Base-by-base conservation (phyloP, 2,888 invertebrate genomes). In the Calameuta idolon region DNA sequence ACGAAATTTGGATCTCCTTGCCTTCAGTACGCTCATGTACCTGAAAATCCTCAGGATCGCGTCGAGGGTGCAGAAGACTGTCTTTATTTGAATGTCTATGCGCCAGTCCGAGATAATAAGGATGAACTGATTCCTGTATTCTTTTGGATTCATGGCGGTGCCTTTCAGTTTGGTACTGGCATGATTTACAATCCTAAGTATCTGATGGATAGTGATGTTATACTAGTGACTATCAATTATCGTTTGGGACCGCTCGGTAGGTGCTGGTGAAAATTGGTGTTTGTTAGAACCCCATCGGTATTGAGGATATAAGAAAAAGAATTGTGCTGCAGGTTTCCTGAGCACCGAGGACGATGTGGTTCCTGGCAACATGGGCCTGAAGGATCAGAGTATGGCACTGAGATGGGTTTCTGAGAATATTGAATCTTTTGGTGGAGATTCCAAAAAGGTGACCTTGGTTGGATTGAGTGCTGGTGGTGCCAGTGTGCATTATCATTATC, bases 401-500 rank as follows among this genome's bases (percentile, higher is more conserved):
- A 93, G 93, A 84, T 96, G 96, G 96, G 91, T 96, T 0, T 94
- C 94, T 79, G 91, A 93, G 73, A 95, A 96, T 88, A 95, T 96
- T 79, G 91, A 93, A 83, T 92, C 92, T 87, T 96, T 96, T 85
- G 95, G 95, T 2, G 96, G 96, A 1, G 94, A 96, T 91, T 94
- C 95, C 1, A 93, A 94, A 73, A 94, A 94, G 78, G 93, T 96
- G 40, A 95, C 95, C 0, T 89, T 96, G 4, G 90, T 94, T 0
- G 96, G 96, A 3, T 93, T 94, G 86, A 96, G 96, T 4, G 95
- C 96, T 0, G 96, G 96, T 0, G 96, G 94, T 40, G 95, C 95
- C 5, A 95, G 96, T 83, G 95, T 95, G 0, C 95, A 96, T 88
- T 94, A 95, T 81, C 96, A 96, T 82, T 94, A 94, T 83, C 84